Percentiles rank a stretch among this genome's conserved stretches.
Evolutionary conservation across 2,113 vertebrate species (phyloP).

Genomic region (Amia ocellicauda): DNA sequence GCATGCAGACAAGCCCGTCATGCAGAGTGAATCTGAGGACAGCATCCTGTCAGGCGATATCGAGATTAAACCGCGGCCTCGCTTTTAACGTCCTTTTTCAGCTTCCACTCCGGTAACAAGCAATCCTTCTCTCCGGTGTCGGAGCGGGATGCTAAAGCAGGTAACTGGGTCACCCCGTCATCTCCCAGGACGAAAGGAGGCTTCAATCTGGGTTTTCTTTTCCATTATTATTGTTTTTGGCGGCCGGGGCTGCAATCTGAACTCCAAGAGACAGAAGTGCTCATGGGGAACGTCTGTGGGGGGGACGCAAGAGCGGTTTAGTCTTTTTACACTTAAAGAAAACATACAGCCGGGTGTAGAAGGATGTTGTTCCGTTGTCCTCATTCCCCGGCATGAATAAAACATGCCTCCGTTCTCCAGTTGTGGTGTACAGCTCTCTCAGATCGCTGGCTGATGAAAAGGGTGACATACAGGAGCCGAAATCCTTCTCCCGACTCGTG

Average conservation of each 20-base stretch:
- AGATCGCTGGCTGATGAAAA: no score
- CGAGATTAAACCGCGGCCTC: no score
- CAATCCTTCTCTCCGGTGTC: neutral
- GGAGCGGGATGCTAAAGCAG: slow-evolving; percentile 28
- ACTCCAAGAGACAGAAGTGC: no score
- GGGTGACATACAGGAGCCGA: no score
- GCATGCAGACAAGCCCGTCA: neutral
- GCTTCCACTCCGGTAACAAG: slow-evolving; percentile 5
- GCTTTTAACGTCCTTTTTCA: neutral
- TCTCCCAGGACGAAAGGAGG: slow-evolving; percentile 59
- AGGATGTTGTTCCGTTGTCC: no score
- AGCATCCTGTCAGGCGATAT: neutral
- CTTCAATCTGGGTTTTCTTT: slow-evolving; percentile 57
- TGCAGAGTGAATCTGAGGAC: neutral
- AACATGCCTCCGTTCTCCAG: no score
- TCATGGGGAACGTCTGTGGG: no score
- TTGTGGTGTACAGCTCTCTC: no score
- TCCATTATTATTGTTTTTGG: slow-evolving; percentile 57
- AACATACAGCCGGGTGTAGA: no score
- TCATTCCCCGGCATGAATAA: neutral
- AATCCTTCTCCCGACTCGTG: no score
- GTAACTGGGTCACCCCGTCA: slow-evolving; percentile 65
- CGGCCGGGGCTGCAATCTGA: neutral
- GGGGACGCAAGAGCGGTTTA: no score
- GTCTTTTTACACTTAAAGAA: no score